Conservation (phyloP, 2,888 invertebrate species). For the Cryptosula pallasiana region DNA sequence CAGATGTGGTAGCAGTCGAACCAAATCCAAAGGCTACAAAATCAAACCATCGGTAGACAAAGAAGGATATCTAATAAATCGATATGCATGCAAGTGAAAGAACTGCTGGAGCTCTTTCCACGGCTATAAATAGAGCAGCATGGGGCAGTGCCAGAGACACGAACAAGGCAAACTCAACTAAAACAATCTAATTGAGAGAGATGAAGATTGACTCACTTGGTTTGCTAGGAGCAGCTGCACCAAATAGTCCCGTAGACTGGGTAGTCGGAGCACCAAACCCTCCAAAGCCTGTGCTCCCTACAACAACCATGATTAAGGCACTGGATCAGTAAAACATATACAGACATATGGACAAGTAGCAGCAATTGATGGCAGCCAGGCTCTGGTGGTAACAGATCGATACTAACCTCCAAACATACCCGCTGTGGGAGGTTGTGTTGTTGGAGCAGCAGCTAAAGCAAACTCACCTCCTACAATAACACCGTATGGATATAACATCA, state of each 20-base stretch:
- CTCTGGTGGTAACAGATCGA: no score
- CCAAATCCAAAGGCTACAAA: slow-evolving; percentile 2
- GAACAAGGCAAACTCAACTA: no score
- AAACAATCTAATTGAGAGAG: no score
- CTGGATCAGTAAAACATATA: no score
- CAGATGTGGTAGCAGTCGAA: background rate
- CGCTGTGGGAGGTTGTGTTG: slow-evolving; percentile 17
- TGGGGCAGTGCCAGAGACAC: no score
- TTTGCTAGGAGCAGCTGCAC: background rate
- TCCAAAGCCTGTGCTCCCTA: slow-evolving; percentile 9
- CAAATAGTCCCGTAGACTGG: background rate
- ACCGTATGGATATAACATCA: no score
- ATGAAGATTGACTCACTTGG: slow-evolving; percentile 19
- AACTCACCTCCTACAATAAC: background rate
- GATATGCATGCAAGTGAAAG: background rate
- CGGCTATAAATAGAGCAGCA: no score
- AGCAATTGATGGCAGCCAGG: no score
- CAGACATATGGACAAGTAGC: no score
- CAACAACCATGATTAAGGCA: no score
- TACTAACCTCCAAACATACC: slow-evolving; percentile 18
- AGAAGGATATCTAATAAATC: background rate
- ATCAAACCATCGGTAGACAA: background rate
- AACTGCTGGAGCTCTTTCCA: no score
- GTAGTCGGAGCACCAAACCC: slow-evolving; percentile 4
- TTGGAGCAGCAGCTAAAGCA: background rate